Percentiles rank a stretch among this genome's conserved stretches.
phyloP scores from a whole-genome alignment of 2,797 vertebrate genomes.

The Semaprochilodus insignis region DNA sequence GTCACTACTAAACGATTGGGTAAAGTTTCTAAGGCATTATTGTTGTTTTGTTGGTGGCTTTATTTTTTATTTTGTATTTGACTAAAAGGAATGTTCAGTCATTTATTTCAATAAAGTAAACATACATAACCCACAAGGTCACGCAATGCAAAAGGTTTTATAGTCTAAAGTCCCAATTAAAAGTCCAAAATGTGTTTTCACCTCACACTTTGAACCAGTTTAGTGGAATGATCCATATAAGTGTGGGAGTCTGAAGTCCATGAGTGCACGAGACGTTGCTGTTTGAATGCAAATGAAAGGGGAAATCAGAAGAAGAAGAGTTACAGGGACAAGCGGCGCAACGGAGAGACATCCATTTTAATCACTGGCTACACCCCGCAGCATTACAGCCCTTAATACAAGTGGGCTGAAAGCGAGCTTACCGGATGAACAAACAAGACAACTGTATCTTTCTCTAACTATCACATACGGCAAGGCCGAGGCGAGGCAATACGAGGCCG shows the following conservation, averaged over 20 bases:
- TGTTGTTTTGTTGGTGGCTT: too few species aligned
- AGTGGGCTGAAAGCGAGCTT: conserved; percentile 76
- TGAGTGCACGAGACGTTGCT: conserved; percentile 70
- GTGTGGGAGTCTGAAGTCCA: conserved; percentile 25
- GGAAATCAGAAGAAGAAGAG: conserved; percentile 74
- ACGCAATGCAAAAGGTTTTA: too few species aligned
- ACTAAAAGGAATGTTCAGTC: too few species aligned
- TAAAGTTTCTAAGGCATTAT: too few species aligned
- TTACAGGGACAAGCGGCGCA: conserved; percentile 77
- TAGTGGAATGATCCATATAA: not conserved
- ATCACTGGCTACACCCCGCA: conserved; percentile 78
- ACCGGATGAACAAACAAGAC: conserved; percentile 81
- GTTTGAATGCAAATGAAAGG: conserved; percentile 78
- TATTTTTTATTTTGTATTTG: too few species aligned
- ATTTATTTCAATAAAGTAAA: too few species aligned
- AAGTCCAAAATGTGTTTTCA: too few species aligned
- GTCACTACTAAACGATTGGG: too few species aligned
- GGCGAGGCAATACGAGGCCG: conserved; percentile 69
- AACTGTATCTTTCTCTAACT: conserved; percentile 81
- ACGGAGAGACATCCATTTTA: conserved; percentile 81
- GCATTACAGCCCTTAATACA: conserved; percentile 76
- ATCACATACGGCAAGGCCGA: conserved; percentile 73
- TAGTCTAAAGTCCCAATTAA: too few species aligned
- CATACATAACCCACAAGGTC: too few species aligned
- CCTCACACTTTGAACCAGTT: too few species aligned